Evolutionary conservation across 2,113 vertebrate genomes (phyloP).

Genomic region (Dasypus novemcinctus): DNA sequence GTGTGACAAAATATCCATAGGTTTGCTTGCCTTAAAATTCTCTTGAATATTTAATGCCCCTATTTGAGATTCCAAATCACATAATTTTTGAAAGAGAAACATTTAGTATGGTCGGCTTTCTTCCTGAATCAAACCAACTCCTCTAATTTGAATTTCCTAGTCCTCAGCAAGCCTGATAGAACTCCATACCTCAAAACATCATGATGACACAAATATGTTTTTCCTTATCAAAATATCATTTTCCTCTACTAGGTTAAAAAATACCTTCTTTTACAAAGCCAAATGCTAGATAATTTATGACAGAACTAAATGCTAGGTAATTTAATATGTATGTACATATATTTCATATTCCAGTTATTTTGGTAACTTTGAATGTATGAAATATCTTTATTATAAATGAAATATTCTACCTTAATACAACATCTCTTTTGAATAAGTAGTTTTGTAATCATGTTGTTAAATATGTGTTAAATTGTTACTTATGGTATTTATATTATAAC

Average conservation of each 20-base stretch:
- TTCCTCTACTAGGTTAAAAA: neutral
- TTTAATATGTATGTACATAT: neutral
- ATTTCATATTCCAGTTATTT: neutral
- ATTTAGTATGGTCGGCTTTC: neutral
- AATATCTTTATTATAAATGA: neutral
- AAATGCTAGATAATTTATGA: neutral
- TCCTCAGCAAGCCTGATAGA: neutral
- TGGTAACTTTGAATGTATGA: neutral
- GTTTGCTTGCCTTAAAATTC: neutral
- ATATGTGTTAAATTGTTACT: neutral
- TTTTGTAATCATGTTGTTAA: neutral
- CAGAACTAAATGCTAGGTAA: neutral
- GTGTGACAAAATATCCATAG: neutral
- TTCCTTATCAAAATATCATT: neutral
- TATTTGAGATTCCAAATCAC: neutral
- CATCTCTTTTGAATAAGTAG: neutral
- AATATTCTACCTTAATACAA: neutral
- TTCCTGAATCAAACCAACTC: neutral
- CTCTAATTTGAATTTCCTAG: neutral
- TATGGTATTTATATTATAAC: neutral
- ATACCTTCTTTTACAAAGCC: neutral
- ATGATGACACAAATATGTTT: neutral
- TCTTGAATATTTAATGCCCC: neutral
- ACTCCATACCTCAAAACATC: neutral
- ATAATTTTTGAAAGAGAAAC: neutral